Percentiles rank a stretch among this genome's conserved stretches.
Evolutionary conservation across 2,797 vertebrate genomes (phyloP).

Genomic region (Danio aesculapii): DNA sequence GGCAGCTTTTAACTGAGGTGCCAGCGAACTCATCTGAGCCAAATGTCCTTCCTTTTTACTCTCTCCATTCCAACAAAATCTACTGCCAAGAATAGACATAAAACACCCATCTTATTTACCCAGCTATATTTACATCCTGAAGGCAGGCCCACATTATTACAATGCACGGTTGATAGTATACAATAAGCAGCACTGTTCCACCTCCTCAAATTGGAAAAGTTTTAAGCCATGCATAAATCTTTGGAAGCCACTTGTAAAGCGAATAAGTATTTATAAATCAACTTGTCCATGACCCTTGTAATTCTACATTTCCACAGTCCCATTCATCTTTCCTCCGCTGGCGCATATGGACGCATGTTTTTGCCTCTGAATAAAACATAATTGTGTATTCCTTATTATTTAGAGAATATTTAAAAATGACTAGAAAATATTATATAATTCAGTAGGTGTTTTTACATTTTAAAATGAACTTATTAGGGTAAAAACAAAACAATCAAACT

Average conservation of each 20-base stretch:
- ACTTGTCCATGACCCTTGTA: slow-evolving; percentile 18
- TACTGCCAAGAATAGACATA: slow-evolving; percentile 57
- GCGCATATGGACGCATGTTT: background rate
- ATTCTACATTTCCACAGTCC: background rate
- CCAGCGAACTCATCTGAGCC: slow-evolving; percentile 61
- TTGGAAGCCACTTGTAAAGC: slow-evolving; percentile 48
- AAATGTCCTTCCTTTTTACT: slow-evolving; percentile 61
- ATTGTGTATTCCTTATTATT: background rate
- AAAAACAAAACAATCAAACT: too few species aligned
- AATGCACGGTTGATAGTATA: slow-evolving; percentile 44
- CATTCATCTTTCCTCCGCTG: background rate
- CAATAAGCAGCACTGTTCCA: slow-evolving; percentile 48
- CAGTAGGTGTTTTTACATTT: too few species aligned
- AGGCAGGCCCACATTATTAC: slow-evolving; percentile 60
- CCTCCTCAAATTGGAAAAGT: slow-evolving; percentile 43
- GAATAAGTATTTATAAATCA: slow-evolving; percentile 41
- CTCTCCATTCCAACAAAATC: slow-evolving; percentile 52
- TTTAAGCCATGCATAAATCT: slow-evolving; percentile 49
- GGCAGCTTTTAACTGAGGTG: slow-evolving; percentile 56
- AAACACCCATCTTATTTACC: slow-evolving; percentile 55
- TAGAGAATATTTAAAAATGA: background rate
- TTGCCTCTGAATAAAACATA: background rate
- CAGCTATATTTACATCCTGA: slow-evolving; percentile 58
- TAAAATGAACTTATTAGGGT: too few species aligned
- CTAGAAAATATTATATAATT: too few species aligned